A percentile compares a stretch with the other conserved stretches of the same genome.
These are phyloP conservation scores for Macaria notata DNA, from an alignment of 2,888 invertebrate species.

Conservation along the genomic window DNA sequence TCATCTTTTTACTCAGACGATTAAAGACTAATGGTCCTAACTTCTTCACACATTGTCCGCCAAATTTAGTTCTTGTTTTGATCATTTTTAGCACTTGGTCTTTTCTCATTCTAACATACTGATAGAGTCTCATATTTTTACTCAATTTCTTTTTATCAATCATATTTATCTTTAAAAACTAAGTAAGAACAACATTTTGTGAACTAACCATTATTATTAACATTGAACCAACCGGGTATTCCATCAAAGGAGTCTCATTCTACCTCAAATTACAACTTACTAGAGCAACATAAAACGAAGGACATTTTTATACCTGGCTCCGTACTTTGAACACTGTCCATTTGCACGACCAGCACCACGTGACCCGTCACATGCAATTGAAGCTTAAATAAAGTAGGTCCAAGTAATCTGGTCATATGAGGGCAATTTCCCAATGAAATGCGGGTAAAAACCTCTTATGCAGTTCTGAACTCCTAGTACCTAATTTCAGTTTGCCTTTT, in stretches of 20 bases:
- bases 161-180: too few species aligned
- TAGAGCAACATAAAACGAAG: conserved; percentile 15
- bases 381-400: conserved; percentile 7
- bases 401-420: conserved; percentile 7
- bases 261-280: conserved; percentile 18
- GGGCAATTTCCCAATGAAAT: conserved; percentile 24
- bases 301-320: conserved; percentile 20
- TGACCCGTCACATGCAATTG: background rate
- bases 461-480: conserved; percentile 28
- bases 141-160: too few species aligned
- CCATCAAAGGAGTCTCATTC: conserved; percentile 10
- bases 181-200: too few species aligned
- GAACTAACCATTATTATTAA: too few species aligned
- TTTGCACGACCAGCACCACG: background rate
- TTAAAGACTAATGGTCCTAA: too few species aligned
- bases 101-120: too few species aligned
- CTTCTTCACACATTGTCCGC: too few species aligned
- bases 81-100: too few species aligned
- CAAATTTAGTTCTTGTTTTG: too few species aligned
- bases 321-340: conserved; percentile 17
- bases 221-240: background rate
- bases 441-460: conserved; percentile 23
- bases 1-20: too few species aligned
- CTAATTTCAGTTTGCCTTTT: conserved; percentile 25
- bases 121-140: too few species aligned